Conservation (phyloP, 2,797 vertebrate genomes). For the Chelon labrosus region DNA sequence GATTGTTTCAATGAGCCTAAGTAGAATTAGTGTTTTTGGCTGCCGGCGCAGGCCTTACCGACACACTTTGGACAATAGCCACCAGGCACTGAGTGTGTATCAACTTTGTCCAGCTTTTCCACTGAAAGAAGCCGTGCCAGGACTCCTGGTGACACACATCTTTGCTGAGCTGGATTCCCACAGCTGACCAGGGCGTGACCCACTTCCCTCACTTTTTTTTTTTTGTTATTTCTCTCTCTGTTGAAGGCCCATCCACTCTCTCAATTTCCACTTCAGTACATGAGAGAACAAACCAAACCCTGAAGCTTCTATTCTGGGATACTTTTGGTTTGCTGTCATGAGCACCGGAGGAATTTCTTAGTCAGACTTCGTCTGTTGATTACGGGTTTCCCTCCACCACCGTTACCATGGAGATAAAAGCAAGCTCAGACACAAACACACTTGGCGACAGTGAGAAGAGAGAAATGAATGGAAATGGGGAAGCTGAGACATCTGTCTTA, state of each 20-base stretch:
- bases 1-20: slow-evolving; percentile 55
- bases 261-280: slow-evolving; percentile 22
- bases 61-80: slow-evolving; percentile 68
- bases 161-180: slow-evolving; percentile 75
- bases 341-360: slow-evolving; percentile 58
- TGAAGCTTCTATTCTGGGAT: slow-evolving; percentile 51
- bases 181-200: slow-evolving; percentile 75
- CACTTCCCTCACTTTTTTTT: slow-evolving; percentile 55
- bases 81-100: slow-evolving; percentile 70
- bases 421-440: slow-evolving; percentile 70
- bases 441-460: slow-evolving; percentile 45
- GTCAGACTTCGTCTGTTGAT: slow-evolving; percentile 69
- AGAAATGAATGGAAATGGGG: slow-evolving; percentile 71
- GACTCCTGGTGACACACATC: slow-evolving; percentile 82
- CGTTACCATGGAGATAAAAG: slow-evolving; percentile 71
- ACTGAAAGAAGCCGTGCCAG: slow-evolving; percentile 73
- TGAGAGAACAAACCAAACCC: slow-evolving; percentile 17
- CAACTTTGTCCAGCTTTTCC: slow-evolving; percentile 69
- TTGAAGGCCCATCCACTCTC: slow-evolving; percentile 3
- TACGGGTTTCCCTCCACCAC: slow-evolving; percentile 70
- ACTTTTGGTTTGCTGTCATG: slow-evolving; percentile 34
- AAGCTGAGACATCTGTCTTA: slow-evolving; percentile 61
- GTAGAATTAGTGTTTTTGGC: slow-evolving; percentile 48
- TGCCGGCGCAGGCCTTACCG: slow-evolving; percentile 31
- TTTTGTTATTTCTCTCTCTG: slow-evolving; percentile 18